Evolutionary conservation across 2,888 invertebrate genomes (phyloP), one percentile per base, ranked within the genome.

Genomic region (Thalpophila matura): DNA sequence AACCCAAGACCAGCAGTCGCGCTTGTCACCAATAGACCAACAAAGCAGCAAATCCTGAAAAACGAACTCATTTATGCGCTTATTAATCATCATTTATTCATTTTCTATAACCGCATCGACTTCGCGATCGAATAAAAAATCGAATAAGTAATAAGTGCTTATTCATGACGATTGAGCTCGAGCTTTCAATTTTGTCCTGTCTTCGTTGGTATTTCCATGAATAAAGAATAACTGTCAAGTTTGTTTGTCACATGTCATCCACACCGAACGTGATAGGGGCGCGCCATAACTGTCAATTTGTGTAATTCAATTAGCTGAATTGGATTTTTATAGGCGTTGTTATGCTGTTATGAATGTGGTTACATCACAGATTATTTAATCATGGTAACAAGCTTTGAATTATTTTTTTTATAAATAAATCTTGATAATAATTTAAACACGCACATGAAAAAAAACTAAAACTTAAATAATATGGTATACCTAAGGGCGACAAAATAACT

Each of bases 291-390:
- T 37, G 63, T 71, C 54, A 54, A 71, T 54, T 63, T 47, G 22
- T 49, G 72, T 71, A 49, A 67, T 71, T 62, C 42, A 54, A 67
- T 71, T 54, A 54, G 0, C 12, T 27, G 29, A 31, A 65, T 70
- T 46, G 51, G 45, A 22, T 53, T 22, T 31, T 18, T 60, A 22
- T 29, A n/a, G 31, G 20, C 7, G 10, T n/a, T 14, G 14, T 22
- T 35, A 3, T 4, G 33, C 20, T 20, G 27, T 45, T 7, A n/a
- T n/a, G n/a, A 24, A 12, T 43, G 16, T 31, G 18, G 18, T 66
- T 4, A 16, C 18, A 33, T 18, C 7, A 14, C 4, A 9, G 10
- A 31, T 42, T 22, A 10, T 24, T 7, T 14, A 0, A 7, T 62
- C 18, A 29, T 26, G 29, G 18, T 64, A 18, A 29, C 10, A 9